A percentile compares a stretch with the other conserved stretches of the same genome.
Conservation (phyloP, 2,113 vertebrate genomes). For the Neopipo cinnamomea region DNA sequence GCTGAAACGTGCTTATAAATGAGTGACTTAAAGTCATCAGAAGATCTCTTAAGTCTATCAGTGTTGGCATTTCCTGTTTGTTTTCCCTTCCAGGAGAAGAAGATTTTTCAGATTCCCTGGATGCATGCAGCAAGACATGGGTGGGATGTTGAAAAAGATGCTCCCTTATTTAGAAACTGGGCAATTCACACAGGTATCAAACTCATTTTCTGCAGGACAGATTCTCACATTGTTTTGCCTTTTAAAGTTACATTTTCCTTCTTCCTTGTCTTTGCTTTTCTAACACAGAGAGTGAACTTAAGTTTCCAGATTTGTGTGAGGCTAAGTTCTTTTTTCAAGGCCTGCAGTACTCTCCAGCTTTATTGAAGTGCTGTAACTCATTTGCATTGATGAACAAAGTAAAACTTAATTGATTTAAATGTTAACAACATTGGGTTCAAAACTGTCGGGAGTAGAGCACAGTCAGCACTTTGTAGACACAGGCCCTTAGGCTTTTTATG, state of each 20-base stretch:
- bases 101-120: conserved; percentile 92
- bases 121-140: conserved; percentile 89
- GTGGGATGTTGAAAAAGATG: conserved; percentile 91
- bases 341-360: not conserved
- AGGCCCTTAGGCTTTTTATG: conserved; percentile 15
- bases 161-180: conserved; percentile 89
- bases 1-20: not conserved
- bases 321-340: not conserved
- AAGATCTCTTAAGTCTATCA: not conserved
- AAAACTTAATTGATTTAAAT: conserved; percentile 29
- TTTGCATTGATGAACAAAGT: conserved; percentile 3
- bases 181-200: conserved; percentile 87
- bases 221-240: not conserved
- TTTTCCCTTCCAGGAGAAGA: conserved; percentile 80
- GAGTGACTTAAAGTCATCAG: not conserved
- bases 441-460: not conserved
- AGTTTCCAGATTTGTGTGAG: not conserved
- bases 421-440: not conserved
- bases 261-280: not conserved
- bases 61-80: conserved; percentile 41
- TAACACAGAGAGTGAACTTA: not conserved
- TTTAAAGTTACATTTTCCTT: not conserved
- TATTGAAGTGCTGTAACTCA: not conserved
- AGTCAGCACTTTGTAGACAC: conserved; percentile 19
- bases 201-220: not conserved